Conservation (phyloP, 2,113 vertebrate genomes). For the Numenius arquata region DNA sequence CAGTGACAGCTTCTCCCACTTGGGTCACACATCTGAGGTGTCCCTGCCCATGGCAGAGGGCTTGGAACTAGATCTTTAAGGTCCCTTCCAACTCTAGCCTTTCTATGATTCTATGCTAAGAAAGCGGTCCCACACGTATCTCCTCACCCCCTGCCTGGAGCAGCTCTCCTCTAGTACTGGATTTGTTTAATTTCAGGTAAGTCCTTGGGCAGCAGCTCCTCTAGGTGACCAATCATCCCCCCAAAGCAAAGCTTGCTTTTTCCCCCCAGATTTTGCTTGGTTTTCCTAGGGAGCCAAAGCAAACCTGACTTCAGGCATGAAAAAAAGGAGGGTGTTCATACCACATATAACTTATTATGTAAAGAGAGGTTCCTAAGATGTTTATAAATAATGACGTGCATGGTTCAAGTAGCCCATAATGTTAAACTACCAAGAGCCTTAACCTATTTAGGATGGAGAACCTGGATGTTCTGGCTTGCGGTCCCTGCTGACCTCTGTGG, state of each 20-base stretch:
- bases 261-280: background rate
- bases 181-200: background rate
- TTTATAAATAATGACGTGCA: background rate
- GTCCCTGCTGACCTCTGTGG: background rate
- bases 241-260: background rate
- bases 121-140: fast-evolving
- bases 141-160: background rate
- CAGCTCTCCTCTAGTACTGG: background rate
- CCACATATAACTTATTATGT: fast-evolving
- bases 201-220: background rate
- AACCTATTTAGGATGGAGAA: background rate
- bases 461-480: fast-evolving
- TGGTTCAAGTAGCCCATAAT: background rate
- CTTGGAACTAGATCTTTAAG: too few species aligned
- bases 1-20: background rate
- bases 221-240: background rate
- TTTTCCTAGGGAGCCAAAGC: background rate
- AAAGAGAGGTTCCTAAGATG: background rate
- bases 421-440: background rate
- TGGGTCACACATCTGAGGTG: background rate
- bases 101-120: background rate
- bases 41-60: too few species aligned
- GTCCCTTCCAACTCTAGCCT: too few species aligned
- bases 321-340: background rate
- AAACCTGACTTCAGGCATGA: background rate